Conservation (phyloP, 2,888 invertebrate genomes). For the Mesoligia furuncula region DNA sequence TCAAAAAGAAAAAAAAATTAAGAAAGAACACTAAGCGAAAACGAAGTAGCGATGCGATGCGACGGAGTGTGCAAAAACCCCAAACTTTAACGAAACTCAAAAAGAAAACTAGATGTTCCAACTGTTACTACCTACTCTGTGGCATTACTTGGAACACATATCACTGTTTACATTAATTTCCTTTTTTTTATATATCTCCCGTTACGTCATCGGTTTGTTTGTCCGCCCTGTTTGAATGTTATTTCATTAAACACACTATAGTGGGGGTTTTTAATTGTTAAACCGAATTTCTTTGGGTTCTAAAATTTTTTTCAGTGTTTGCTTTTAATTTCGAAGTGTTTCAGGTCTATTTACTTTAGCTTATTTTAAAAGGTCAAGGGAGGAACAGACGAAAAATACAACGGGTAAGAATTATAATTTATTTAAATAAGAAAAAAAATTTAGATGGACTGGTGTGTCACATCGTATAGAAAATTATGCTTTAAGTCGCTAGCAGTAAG, state of each 20-base stretch:
- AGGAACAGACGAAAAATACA: background rate
- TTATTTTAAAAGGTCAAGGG: background rate
- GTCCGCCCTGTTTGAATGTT: conserved; percentile 43
- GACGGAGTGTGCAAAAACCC: background rate
- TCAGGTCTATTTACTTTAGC: background rate
- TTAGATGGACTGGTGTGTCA: background rate
- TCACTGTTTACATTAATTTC: conserved; percentile 49
- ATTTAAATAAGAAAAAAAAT: background rate
- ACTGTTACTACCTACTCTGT: conserved; percentile 20
- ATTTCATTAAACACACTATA: conserved; percentile 37
- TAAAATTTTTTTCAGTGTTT: conserved; percentile 20
- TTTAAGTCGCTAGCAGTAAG: background rate
- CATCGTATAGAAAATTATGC: background rate
- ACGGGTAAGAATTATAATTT: background rate
- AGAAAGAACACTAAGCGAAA: background rate
- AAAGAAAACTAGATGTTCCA: background rate
- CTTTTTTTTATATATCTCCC: conserved; percentile 40
- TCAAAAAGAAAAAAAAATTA: background rate
- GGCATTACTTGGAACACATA: conserved; percentile 31
- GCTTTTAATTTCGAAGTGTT: conserved; percentile 25
- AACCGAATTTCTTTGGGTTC: conserved; percentile 6
- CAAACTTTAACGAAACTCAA: background rate
- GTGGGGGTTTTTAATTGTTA: conserved; percentile 32
- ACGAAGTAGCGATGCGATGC: background rate
- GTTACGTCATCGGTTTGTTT: conserved; percentile 38